A percentile compares a stretch with the other conserved stretches of the same genome.
These are phyloP conservation scores for Protomyctophum bolini DNA, from an alignment of 2,113 vertebrate species.

Conservation along the genomic window DNA sequence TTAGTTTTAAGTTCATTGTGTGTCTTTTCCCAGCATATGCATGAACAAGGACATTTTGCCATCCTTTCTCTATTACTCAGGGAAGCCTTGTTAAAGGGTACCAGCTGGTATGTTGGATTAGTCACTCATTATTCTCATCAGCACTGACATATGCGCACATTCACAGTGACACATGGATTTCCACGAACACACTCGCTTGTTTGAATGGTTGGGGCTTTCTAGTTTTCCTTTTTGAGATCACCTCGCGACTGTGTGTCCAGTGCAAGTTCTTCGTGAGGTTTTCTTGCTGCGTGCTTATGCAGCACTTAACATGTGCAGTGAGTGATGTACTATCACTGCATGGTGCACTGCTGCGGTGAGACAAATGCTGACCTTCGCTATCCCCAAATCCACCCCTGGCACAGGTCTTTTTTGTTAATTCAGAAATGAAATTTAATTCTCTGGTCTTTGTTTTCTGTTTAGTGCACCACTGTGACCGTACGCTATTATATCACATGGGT, in stretches of 20 bases:
- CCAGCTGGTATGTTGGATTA: constrained; percentile 65
- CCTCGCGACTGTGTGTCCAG: constrained; percentile 20
- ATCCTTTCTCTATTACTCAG: constrained; percentile 54
- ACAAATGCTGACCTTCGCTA: constrained; percentile 44
- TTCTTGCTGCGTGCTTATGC: constrained; percentile 42
- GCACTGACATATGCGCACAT: constrained; percentile 53
- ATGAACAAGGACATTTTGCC: constrained; percentile 57
- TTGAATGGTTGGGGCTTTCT: constrained; percentile 47
- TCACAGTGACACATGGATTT: constrained; percentile 45
- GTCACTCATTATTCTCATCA: constrained; percentile 69
- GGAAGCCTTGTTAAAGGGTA: constrained; percentile 56
- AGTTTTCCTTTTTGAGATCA: constrained; percentile 44
- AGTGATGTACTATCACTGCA: constrained; percentile 35
- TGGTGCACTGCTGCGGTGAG: constrained; percentile 42
- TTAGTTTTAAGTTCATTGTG: constrained; percentile 21
- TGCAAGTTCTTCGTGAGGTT: constrained; percentile 4
- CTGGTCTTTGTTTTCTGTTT: neutral
- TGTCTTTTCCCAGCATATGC: constrained; percentile 25
- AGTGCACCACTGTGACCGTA: neutral
- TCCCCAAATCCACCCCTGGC: constrained; percentile 21
- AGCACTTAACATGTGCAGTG: constrained; percentile 39
- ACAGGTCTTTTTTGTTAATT: constrained; percentile 16
- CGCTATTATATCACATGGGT: constrained; percentile 11
- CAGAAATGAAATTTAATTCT: neutral
- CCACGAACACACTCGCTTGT: constrained; percentile 58